Percentiles rank a stretch among this genome's conserved stretches.
These are phyloP conservation scores for Temnothorax nylanderi DNA, from an alignment of 1,140 invertebrate genomes.

Conservation along the genomic window DNA sequence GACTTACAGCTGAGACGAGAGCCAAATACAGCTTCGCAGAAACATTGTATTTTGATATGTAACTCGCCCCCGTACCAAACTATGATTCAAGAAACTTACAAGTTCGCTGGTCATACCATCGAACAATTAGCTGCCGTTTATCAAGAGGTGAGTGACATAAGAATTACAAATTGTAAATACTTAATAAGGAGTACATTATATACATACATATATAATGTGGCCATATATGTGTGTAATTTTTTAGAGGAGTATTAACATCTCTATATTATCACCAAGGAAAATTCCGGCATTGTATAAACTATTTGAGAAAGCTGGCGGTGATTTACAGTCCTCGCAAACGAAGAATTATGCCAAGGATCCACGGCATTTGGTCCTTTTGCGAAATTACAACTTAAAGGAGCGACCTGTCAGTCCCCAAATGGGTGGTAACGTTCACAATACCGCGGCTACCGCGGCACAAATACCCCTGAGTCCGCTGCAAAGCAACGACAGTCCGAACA, in stretches of 20 bases:
- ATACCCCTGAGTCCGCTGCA: slow-evolving; percentile 87
- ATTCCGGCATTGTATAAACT: slow-evolving; percentile 92
- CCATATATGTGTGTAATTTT: slow-evolving; percentile 73
- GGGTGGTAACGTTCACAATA: slow-evolving; percentile 77
- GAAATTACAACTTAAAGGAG: slow-evolving; percentile 91
- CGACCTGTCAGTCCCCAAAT: slow-evolving; percentile 91
- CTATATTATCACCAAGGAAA: slow-evolving; percentile 95
- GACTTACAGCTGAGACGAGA: slow-evolving; percentile 92
- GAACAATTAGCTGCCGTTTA: slow-evolving; percentile 92
- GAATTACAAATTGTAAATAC: slow-evolving; percentile 5
- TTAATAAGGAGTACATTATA: background rate
- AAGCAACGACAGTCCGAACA: slow-evolving; percentile 87
- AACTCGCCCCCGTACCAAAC: slow-evolving; percentile 97
- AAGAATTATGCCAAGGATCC: slow-evolving; percentile 97
- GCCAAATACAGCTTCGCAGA: slow-evolving; percentile 83
- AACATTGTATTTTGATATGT: slow-evolving; percentile 95
- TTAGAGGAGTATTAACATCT: slow-evolving; percentile 93
- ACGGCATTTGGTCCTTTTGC: slow-evolving; percentile 92
- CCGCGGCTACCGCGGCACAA: slow-evolving; percentile 79
- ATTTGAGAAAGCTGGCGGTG: slow-evolving; percentile 94
- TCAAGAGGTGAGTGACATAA: slow-evolving; percentile 87
- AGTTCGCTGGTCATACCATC: slow-evolving; percentile 90
- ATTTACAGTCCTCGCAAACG: slow-evolving; percentile 91
- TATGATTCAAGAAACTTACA: slow-evolving; percentile 92
- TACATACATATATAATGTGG: background rate